Conservation (phyloP, 2,888 invertebrate species). For the Pseudanteris insignis region DNA sequence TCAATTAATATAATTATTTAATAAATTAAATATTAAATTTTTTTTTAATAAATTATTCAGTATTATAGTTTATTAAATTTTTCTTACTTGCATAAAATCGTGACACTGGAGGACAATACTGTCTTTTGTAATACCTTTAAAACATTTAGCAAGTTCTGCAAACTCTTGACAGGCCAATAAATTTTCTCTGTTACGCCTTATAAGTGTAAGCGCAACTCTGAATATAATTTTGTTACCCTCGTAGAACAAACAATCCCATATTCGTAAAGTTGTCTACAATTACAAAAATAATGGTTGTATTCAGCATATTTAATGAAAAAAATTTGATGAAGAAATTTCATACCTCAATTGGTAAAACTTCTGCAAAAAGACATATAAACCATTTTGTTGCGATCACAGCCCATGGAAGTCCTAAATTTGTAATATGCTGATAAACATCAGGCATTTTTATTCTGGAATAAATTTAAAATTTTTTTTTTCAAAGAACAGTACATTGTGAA, state of each 20-base stretch:
- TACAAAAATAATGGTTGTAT: too few species aligned
- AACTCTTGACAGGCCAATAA: conserved; percentile 84
- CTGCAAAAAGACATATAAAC: conserved; percentile 94
- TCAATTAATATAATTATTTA: conserved; percentile 9
- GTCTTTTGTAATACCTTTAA: conserved; percentile 83
- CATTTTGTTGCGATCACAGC: conserved; percentile 92
- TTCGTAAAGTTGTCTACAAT: conserved; percentile 84
- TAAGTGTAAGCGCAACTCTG: conserved; percentile 85
- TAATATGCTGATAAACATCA: conserved; percentile 82
- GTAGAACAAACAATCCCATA: conserved; percentile 96
- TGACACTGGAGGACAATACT: conserved; percentile 85
- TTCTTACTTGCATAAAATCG: conserved; percentile 89
- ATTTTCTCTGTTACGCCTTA: conserved; percentile 76
- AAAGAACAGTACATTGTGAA: too few species aligned
- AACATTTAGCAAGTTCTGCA: conserved; percentile 81
- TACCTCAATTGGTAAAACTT: conserved; percentile 89
- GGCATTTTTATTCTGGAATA: conserved; percentile 77
- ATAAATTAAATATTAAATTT: neutral
- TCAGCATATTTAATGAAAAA: too few species aligned
- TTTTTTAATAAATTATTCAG: neutral
- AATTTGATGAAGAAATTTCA: too few species aligned
- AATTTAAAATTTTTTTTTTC: too few species aligned
- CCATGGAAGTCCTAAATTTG: conserved; percentile 85
- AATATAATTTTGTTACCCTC: conserved; percentile 94
- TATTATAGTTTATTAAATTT: too few species aligned